Base-by-base conservation (phyloP, 23 tunicate genomes). In the Trididemnum miniatum region DNA sequence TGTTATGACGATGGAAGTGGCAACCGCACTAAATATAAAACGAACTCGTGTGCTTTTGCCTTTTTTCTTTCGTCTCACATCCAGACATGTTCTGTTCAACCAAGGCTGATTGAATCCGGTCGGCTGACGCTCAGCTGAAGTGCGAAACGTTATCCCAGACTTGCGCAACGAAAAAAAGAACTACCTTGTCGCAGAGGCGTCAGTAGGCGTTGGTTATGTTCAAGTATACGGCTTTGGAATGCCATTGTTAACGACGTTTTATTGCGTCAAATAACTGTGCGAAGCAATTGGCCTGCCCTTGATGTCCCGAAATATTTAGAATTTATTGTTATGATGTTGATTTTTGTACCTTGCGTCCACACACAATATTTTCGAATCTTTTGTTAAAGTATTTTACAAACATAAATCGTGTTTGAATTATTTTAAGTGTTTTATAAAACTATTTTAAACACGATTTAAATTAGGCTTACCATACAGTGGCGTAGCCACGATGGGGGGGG, bases 1-100 rank as follows among this genome's bases (percentile, higher is more conserved):
- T 44, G 67, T 62, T 62, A 62, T 62, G 67, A n/a, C 67, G 67
- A 62, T 62, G 29, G 4, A 49, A 18, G 5, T 62, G 22, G 67
- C 67, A 62, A 62, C 67, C 5, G 12, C 9, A 44, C 54, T 7
- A 44, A 44, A 44, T 44, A 44, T 44, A 44, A 44, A 44, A 15
- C 54, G 54, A 44, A 44, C 15, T 44, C 54, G 54, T 44, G 54
- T 7, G 9, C 54, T 44, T 44, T 44, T 44, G 9, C 15, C 15
- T 15, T 44, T 44, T 44, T 44, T 44, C 15, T 44, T 9, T 15
- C 54, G 15, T 44, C 54, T 15, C 12, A 15, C 9, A 44, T 44
- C 12, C 15, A 15, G 15, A 15, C 54, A 15, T 44, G 54, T 44
- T 44, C 15, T 9, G 54, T 15, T 15, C n/a, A n/a, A n/a, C n/a